These are phyloP conservation scores for Luperina nickerlii DNA, from an alignment of 2,888 invertebrate genomes.

Conservation along the genomic window DNA sequence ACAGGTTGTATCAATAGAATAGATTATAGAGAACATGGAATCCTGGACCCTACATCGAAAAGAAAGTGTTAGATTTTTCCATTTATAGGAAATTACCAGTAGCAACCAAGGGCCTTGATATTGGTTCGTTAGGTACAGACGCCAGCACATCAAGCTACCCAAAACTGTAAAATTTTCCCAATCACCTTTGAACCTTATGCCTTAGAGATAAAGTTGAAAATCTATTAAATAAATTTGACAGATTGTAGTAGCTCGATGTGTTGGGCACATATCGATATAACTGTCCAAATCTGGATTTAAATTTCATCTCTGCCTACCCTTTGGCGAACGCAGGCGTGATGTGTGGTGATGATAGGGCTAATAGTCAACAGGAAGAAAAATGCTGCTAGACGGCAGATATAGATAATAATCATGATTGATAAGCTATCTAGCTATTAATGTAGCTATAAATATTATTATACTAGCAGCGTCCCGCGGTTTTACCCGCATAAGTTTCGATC, in stretches of 20 bases:
- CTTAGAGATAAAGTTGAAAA: too few relatives aligned
- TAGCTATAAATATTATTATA: too few relatives aligned
- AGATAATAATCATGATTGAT: not conserved
- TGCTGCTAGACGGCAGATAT: not conserved
- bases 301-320: not conserved
- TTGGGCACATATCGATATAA: not conserved
- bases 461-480: too few relatives aligned
- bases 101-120: too few relatives aligned
- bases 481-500: too few relatives aligned
- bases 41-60: not conserved
- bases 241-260: too few relatives aligned
- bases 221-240: too few relatives aligned
- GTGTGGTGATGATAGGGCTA: not conserved
- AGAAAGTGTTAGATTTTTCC: not conserved
- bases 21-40: not conserved
- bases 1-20: not conserved
- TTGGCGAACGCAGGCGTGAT: not conserved
- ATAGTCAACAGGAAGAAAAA: not conserved
- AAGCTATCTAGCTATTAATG: not conserved
- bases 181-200: too few relatives aligned
- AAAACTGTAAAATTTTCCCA: too few relatives aligned
- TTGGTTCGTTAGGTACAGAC: not conserved
- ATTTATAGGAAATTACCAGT: not conserved
- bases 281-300: not conserved
- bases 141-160: too few relatives aligned